Conservation (phyloP, 2,888 invertebrate species). For the Serripes groenlandicus region DNA sequence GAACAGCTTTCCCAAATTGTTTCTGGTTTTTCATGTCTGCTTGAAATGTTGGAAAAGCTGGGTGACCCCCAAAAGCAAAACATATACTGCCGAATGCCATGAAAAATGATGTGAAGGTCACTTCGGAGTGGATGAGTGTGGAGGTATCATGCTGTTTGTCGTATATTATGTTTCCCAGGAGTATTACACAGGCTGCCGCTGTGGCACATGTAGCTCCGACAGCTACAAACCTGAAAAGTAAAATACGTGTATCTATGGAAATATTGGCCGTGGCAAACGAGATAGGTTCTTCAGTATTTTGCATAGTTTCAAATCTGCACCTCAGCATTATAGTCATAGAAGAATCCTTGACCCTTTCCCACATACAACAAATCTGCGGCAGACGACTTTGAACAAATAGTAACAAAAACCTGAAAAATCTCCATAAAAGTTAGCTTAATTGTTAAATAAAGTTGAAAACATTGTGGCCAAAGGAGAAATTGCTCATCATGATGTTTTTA, state of each 20-base stretch:
- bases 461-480: too few relatives aligned
- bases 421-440: too few relatives aligned
- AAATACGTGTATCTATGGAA: neutral
- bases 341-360: too few relatives aligned
- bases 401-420: too few relatives aligned
- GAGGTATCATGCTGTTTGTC: slow-evolving; percentile 87
- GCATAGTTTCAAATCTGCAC: too few relatives aligned
- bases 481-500: too few relatives aligned
- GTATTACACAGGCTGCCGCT: slow-evolving; percentile 89
- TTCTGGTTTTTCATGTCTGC: slow-evolving; percentile 95
- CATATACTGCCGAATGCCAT: slow-evolving; percentile 91
- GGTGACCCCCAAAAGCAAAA: slow-evolving; percentile 92
- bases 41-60: slow-evolving; percentile 94
- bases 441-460: too few relatives aligned
- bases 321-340: too few relatives aligned
- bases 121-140: slow-evolving; percentile 56
- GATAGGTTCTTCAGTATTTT: too few relatives aligned
- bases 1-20: slow-evolving; percentile 91
- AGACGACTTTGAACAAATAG: too few relatives aligned
- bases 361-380: too few relatives aligned
- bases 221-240: slow-evolving; percentile 88
- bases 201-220: slow-evolving; percentile 90
- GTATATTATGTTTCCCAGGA: slow-evolving; percentile 89
- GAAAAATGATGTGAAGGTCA: slow-evolving; percentile 89
- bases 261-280: too few relatives aligned